Evolutionary conservation across 2,113 vertebrate genomes (phyloP), one percentile per base, ranked within the genome.

Genomic region (Brachypodius melanocephalos): DNA sequence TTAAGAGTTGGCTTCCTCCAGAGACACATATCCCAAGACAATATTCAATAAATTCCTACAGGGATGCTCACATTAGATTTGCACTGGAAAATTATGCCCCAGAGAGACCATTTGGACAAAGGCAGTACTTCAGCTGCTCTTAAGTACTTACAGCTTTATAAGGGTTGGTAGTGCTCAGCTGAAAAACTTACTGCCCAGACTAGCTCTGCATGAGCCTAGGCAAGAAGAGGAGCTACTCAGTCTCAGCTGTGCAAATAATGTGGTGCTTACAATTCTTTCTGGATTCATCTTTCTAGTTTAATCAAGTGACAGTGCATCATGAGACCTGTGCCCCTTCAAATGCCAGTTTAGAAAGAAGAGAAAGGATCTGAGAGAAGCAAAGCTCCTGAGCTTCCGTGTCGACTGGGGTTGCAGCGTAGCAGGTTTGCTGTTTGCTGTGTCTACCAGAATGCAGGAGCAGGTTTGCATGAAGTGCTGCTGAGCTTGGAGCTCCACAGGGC

Each of bases 371-470:
- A 84, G 29, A 71, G 59, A 49, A 84, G 12, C 10, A 42, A 66
- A 48, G 31, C 13, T 42, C 25, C 51, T 42, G 42, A 65, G 15
- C 34, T 43, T 34, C 31, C 0, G 0, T 65, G 21, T 22, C 5
- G 4, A 25, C 12, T n/a, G 43, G 19, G 5, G 9, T 6, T 75
- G 21, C 6, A 3, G 9, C 48, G 16, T 17, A 29, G 17, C 15
- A 24, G 19, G 1, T 34, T 91, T 75, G 59, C 21, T 78, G 14
- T 40, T 69, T 81, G 2, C 36, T n/a, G 18, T 17, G 9, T 85
- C 38, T 55, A 15, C 9, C 4, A 1, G 5, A 58, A 62, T 9
- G 26, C 65, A 75, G 69, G 7, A 84, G 10, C 11, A 45, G 26
- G 40, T 58, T 46, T 36, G 2, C 28, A 8, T 1, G 17, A 24